A percentile compares a stretch with the other conserved stretches of the same genome.
Conservation (phyloP, 2,113 vertebrate species). For the Heteronetta atricapilla region DNA sequence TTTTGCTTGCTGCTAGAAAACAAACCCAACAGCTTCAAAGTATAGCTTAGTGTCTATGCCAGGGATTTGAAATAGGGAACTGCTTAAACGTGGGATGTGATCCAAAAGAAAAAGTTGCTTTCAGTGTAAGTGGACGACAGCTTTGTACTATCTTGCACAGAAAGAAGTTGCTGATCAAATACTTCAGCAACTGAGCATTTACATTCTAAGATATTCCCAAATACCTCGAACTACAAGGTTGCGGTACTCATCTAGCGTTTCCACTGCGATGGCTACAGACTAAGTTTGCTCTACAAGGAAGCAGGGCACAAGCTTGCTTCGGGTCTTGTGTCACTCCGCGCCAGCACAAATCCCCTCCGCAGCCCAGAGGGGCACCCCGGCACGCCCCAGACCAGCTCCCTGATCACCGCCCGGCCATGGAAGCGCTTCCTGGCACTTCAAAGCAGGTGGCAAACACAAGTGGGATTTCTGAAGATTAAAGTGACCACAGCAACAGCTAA, state of each 20-base stretch:
- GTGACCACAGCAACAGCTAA: neutral
- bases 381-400: neutral
- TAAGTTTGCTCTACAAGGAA: neutral
- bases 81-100: neutral
- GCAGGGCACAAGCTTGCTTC: neutral
- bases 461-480: neutral
- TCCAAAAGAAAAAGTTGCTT: neutral
- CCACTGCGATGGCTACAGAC: fast-evolving
- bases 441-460: neutral
- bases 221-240: neutral
- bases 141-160: neutral
- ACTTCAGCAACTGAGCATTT: neutral
- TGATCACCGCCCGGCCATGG: neutral
- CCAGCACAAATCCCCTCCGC: neutral
- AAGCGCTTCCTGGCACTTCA: neutral
- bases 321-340: neutral
- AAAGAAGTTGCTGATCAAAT: neutral
- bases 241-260: neutral
- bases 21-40: neutral
- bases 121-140: neutral
- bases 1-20: neutral
- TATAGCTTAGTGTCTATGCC: fast-evolving
- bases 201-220: neutral
- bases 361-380: neutral
- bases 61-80: neutral